phyloP scores from a whole-genome alignment of 2,797 vertebrate genomes.

The Fratercula arctica region DNA sequence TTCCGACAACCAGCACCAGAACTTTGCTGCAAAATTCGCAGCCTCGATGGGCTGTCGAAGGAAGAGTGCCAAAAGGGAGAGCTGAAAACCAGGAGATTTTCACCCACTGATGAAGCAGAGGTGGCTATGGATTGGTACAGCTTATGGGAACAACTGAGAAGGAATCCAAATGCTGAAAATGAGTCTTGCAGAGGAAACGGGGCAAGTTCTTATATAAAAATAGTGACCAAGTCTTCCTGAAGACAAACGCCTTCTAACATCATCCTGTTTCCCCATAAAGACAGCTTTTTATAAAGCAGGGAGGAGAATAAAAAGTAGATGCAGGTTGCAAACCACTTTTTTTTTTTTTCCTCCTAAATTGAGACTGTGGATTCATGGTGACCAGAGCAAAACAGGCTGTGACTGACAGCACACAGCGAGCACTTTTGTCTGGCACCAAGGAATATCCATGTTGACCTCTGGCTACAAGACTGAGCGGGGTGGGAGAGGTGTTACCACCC shows the following conservation, averaged over 20 bases:
- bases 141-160: background rate
- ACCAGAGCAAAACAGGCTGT: background rate
- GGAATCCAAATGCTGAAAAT: background rate
- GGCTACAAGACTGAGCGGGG: background rate
- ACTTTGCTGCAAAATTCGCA: background rate
- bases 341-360: background rate
- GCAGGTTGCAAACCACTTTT: background rate
- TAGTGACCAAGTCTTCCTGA: slow-evolving; percentile 44
- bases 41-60: background rate
- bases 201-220: slow-evolving; percentile 41
- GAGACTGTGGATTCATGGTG: background rate
- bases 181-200: slow-evolving; percentile 23
- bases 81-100: background rate
- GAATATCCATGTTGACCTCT: background rate
- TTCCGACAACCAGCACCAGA: background rate
- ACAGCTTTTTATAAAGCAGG: background rate
- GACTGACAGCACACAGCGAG: background rate
- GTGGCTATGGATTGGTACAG: background rate
- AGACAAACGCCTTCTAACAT: slow-evolving; percentile 9
- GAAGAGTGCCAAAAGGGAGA: background rate
- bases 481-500: background rate
- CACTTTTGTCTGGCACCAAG: background rate
- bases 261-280: background rate
- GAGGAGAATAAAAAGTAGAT: background rate
- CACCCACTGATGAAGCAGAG: slow-evolving; percentile 25